phyloP scores from a whole-genome alignment of 2,113 vertebrate species.

The Otus sunia region DNA sequence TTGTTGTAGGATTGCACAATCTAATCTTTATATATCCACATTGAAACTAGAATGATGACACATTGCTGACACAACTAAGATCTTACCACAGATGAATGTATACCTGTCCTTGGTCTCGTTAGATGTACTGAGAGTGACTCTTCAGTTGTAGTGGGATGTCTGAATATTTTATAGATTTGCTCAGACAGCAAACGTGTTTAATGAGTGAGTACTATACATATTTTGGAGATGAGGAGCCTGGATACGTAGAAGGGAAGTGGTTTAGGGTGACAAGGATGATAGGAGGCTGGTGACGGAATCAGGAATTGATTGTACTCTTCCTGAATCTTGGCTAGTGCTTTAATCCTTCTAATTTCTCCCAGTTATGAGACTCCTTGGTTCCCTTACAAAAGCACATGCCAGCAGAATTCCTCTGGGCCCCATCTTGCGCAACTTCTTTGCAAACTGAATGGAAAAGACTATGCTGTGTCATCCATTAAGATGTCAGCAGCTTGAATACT shows the following conservation, averaged over 20 bases:
- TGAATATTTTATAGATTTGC: background rate
- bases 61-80: background rate
- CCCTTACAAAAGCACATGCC: background rate
- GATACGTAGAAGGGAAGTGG: background rate
- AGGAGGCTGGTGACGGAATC: background rate
- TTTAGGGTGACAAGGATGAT: background rate
- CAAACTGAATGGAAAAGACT: background rate
- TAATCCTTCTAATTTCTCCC: background rate
- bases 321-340: background rate
- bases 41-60: background rate
- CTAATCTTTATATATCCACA: background rate
- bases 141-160: background rate
- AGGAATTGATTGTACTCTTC: background rate
- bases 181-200: background rate
- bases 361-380: fast-evolving
- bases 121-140: background rate
- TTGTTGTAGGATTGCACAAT: background rate
- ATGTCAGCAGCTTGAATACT: background rate
- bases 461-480: background rate
- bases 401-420: background rate
- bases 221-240: background rate
- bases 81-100: background rate
- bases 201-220: background rate
- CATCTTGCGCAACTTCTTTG: background rate
- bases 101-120: background rate